Evolutionary conservation across 2,113 vertebrate species (phyloP), one percentile per base, ranked within the genome.

Genomic region (Notiomystis cincta): DNA sequence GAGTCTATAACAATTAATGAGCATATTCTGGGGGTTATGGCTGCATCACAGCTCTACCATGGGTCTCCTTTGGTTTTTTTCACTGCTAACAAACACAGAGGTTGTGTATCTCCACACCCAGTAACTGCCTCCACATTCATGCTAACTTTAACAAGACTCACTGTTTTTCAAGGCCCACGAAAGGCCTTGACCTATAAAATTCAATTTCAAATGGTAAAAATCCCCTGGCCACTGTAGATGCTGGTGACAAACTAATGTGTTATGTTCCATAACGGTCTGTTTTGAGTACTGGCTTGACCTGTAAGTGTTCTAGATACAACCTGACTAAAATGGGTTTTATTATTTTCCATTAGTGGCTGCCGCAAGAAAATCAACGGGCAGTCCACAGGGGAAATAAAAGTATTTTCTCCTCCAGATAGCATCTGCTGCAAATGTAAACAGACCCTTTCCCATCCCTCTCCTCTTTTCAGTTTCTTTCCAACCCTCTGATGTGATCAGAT

Each of bases 301-400:
- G 96, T 97, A 96, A 97, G 95, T 95, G 96, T 97, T 98, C 97
- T 97, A 97, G 95, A 97, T 97, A 96, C 89, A 92, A 95, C 78
- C 96, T 97, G 96, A 98, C 89, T 89, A 97, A 98, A 98, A 97
- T 96, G 84, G 95, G 89, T 96, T 98, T 98, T 98, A 98, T 98
- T 97, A 96, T 98, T 98, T 98, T 97, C 98, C 97, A 97, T 98
- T 98, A 98, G 95, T 95, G 96, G 89, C 93, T 96, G 97, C 94
- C 22, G 2, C 95, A 97, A 97, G 92, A 95, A 98, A 97, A 98
- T 96, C 97, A 98, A 96, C 78, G 13, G 69, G 85, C 86, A 66
- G 95, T 96, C 93, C 97, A 96, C 96, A 84, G 84, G 98, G 97
- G 95, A 98, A 98, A 98, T 97, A 97, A 97, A 97, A 96, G 92